Evolutionary conservation across 2,113 vertebrate genomes (phyloP), one percentile per base, ranked within the genome.

Genomic region (Formicarius rufipectus): DNA sequence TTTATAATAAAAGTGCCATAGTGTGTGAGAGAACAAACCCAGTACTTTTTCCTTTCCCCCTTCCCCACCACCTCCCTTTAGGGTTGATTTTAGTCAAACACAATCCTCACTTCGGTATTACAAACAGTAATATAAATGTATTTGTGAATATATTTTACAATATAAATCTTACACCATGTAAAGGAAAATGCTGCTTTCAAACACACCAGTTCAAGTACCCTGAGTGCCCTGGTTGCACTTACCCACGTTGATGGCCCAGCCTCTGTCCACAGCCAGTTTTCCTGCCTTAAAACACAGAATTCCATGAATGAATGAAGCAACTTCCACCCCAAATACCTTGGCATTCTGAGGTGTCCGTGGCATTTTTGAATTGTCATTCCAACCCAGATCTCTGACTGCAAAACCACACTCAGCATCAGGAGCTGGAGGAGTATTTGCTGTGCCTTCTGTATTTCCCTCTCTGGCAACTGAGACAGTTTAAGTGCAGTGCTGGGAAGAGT

Each of bases 231-330:
- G 23, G 33, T 25, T 60, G 31, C 87, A 99, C 99, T 98, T 96
- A 99, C 99, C 99, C 35, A 99, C 97, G 8, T 99, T 99, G 96
- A 99, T 98, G 19, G 99, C 99, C 99, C 99, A 99, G 96, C 99
- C 99, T 97, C 99, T 97, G 14, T 99, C 99, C 78, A 99, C 87
- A 28, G 99, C 99, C 89, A 99, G 98, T 94, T 99, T 99, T 83
- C 99, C 99, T 18, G 99, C 99, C 99, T 99, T 23, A 60, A 96
- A 95, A 85, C 93, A 93, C 77, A 87, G 72, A 84, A 93, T 42
- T 75, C 67, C 4, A 84, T 7, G 27, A 78, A 59, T 15, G 10
- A 83, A 63, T 2, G 5, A 66, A 12, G 25, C 28, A 89, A 33
- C 60, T 74, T 39, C 68, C 55, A 59, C 33, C 33, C 45, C 82